Base-by-base conservation (phyloP, 2,888 invertebrate species). In the Conus canariensis region DNA sequence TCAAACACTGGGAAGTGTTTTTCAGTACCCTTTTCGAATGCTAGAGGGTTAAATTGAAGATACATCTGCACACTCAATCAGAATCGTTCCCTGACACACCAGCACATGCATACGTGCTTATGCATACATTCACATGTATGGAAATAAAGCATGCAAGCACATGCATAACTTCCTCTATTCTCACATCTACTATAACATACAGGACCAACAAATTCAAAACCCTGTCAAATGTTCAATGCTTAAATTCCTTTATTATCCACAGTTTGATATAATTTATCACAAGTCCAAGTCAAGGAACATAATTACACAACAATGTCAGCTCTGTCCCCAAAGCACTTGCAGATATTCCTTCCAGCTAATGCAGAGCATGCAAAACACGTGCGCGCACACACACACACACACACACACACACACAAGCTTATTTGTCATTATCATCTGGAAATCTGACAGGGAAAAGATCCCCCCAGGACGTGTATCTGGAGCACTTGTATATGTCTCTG, bases 401-500 rank as follows among this genome's bases (percentile, higher is more conserved):
- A 64, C 64, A 64, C 64, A 64, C 85, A 85, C 59, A 83, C 58
- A 19, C 60, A n/a, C n/a, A 85, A n/a, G 22, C 30, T 70, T 56
- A 45, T 25, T 87, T 45, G 0, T 12, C 58, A 56, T 30, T 74
- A 22, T n/a, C 74, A 14, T 56, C 30, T 56, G 90, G 60, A 14
- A 91, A 80, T 58, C 45, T 86, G 56, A 91, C 90, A 67, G 98
- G 98, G 92, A 98, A 96, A 80, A 97, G 96, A 96, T 98, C 98
- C 8, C 98, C 98, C 98, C 98, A 98, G 93, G 97, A 97, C 93
- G 97, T 97, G 2, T 97, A 97, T 94, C 97, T 97, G 0, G 98
- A 98, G 96, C 98, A 98, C 93, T 97, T 97, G 94, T 98, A 98
- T 0, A 97, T 97, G 22, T 97, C 93, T 94, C 98, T 98, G 95